Evolutionary conservation across 1,140 invertebrate genomes (phyloP), one percentile per base, ranked within the genome.

Genomic region (Mactra quadrangularis): DNA sequence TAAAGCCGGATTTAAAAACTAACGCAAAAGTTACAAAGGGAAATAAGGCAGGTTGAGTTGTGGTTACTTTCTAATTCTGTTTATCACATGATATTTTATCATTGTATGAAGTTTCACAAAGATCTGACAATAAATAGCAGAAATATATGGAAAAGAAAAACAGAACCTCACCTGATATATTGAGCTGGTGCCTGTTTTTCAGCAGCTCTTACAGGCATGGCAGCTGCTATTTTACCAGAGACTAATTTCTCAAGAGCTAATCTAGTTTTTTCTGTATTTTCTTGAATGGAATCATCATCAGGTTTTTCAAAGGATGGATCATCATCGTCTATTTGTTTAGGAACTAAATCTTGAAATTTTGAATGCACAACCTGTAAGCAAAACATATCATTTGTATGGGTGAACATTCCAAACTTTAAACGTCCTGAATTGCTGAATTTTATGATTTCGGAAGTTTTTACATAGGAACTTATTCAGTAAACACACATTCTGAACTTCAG

Each of bases 121-220:
- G n/a, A n/a, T n/a, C n/a, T n/a, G n/a, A n/a, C n/a, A n/a, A n/a
- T n/a, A n/a, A n/a, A n/a, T n/a, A n/a, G n/a, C n/a, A n/a, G n/a
- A n/a, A n/a, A n/a, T n/a, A n/a, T n/a, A n/a, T n/a, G n/a, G n/a
- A n/a, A n/a, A n/a, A n/a, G n/a, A n/a, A n/a, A n/a, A n/a, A n/a
- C n/a, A n/a, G n/a, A n/a, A n/a, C n/a, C 74, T 57, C 83, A 93
- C 89, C 93, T 90, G 88, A 99, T 99, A 92, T 98, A 99, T 90
- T 99, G 97, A 0, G 98, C 97, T 3, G 98, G 97, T 0, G 95
- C 97, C 85, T 94, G 95, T 94, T 96, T 98, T 86, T 99, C 97
- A 0, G 97, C 98, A 89, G 96, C 96, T 83, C 97, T 94, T 4
- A 98, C 97, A 1, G 98, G 98, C 95, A 99, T 96, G 0, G 98